Percentiles rank a stretch among this genome's conserved stretches.
phyloP scores from a whole-genome alignment of 2,797 vertebrate genomes.

The Microctenopoma steveboyesi region DNA sequence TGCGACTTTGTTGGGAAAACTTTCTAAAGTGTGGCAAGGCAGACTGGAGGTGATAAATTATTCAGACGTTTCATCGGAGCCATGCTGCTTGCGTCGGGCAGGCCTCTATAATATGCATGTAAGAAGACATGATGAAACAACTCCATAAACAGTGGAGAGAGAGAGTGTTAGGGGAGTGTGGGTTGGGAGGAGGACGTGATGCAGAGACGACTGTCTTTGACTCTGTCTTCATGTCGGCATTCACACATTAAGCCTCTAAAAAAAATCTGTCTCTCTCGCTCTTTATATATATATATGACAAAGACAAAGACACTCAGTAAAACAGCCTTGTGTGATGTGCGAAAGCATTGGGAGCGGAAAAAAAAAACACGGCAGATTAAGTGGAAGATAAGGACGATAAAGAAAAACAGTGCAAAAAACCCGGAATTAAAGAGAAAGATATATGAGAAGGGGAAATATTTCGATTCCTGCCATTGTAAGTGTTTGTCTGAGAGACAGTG shows the following conservation, averaged over 20 bases:
- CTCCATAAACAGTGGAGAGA: constrained; percentile 73
- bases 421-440: constrained; percentile 50
- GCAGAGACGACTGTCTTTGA: constrained; percentile 64
- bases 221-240: constrained; percentile 52
- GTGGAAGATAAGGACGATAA: constrained; percentile 42
- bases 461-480: constrained; percentile 71
- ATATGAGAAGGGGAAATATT: constrained; percentile 55
- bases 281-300: no score
- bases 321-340: constrained; percentile 59
- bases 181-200: constrained; percentile 46
- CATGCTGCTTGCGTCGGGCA: constrained; percentile 71
- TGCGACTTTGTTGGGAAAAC: constrained; percentile 76
- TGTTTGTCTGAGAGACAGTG: constrained; percentile 36
- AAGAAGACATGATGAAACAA: constrained; percentile 79
- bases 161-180: constrained; percentile 50
- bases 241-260: constrained; percentile 41
- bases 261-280: constrained; percentile 62
- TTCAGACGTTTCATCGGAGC: constrained; percentile 76
- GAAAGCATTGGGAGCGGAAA: constrained; percentile 32
- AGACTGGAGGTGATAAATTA: constrained; percentile 78
- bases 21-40: constrained; percentile 76
- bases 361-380: constrained; percentile 56
- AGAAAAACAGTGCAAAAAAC: constrained; percentile 25
- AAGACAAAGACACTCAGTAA: constrained; percentile 40
- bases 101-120: constrained; percentile 79